Conservation (phyloP, 2,797 vertebrate genomes). For the Pogonophryne albipinna region DNA sequence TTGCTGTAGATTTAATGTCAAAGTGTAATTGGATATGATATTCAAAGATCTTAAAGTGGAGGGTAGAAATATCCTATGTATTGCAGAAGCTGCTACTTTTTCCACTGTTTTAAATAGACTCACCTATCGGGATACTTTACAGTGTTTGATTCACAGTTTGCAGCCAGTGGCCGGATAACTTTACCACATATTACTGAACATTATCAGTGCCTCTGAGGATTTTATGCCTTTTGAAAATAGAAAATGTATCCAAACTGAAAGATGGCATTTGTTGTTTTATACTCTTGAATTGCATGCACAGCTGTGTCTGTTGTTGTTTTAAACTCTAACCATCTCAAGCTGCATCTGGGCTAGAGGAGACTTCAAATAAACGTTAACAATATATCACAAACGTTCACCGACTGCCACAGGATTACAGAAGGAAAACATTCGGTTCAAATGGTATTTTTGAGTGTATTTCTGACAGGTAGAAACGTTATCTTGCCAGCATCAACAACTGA, state of each 20-base stretch:
- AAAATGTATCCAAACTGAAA: slow-evolving; percentile 27
- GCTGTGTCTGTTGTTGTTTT: slow-evolving; percentile 24
- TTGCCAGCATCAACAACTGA: background rate
- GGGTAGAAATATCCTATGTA: slow-evolving; percentile 1
- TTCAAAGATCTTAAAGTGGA: slow-evolving; percentile 5
- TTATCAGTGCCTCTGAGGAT: slow-evolving; percentile 4
- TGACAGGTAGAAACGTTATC: slow-evolving; percentile 1
- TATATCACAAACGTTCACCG: background rate
- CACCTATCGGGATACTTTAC: background rate
- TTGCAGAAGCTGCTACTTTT: background rate
- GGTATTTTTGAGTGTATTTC: background rate
- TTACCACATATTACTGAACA: background rate
- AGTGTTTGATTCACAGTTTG: slow-evolving; percentile 19
- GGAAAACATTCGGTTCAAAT: background rate
- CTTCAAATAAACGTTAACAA: background rate
- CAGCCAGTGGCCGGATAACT: background rate
- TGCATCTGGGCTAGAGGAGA: background rate
- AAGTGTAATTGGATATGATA: slow-evolving; percentile 37
- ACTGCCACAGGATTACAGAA: background rate
- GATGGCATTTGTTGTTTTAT: background rate
- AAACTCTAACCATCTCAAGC: slow-evolving; percentile 13
- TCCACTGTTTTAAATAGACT: slow-evolving; percentile 2
- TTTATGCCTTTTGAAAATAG: slow-evolving; percentile 12
- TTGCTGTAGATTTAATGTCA: slow-evolving; percentile 19
- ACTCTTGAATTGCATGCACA: background rate